Evolutionary conservation across 2,113 vertebrate species (phyloP).

Genomic region (Todiramphus saurophagus): DNA sequence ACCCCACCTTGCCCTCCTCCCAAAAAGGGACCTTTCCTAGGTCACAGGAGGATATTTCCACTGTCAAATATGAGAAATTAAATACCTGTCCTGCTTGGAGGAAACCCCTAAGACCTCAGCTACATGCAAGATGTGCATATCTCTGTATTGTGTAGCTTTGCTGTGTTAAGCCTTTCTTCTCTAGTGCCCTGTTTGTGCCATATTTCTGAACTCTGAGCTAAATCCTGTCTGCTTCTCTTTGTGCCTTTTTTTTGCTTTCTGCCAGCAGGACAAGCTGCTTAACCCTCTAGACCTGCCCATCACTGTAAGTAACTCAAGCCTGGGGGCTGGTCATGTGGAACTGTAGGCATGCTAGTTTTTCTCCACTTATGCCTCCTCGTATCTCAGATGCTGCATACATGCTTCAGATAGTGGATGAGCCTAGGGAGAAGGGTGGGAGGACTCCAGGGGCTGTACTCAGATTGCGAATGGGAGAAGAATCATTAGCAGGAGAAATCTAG

Average conservation of each 20-base stretch:
- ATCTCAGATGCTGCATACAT: background rate
- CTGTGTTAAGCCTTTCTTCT: constrained; percentile 65
- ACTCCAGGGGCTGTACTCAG: background rate
- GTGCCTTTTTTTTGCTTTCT: constrained; percentile 79
- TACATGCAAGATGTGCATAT: constrained; percentile 9
- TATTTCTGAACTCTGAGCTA: constrained; percentile 65
- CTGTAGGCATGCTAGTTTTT: background rate
- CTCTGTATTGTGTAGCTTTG: constrained; percentile 65
- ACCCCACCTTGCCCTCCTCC: background rate
- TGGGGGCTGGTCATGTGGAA: constrained; percentile 38
- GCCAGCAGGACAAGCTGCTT: constrained; percentile 87
- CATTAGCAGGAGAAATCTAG: background rate
- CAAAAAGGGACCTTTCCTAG: background rate
- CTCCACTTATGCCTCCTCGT: background rate
- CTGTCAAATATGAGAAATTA: background rate
- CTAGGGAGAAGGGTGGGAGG: background rate
- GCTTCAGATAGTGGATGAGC: background rate
- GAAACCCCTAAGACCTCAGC: background rate
- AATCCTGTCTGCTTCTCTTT: constrained; percentile 79
- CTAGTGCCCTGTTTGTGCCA: constrained; percentile 56
- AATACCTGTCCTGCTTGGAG: background rate
- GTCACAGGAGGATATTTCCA: background rate
- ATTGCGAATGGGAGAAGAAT: background rate
- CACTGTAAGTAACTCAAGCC: constrained; percentile 87
- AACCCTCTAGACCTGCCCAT: constrained; percentile 91